These are phyloP conservation scores for Myodes glareolus DNA, from an alignment of 2,113 vertebrate species.

Conservation along the genomic window DNA sequence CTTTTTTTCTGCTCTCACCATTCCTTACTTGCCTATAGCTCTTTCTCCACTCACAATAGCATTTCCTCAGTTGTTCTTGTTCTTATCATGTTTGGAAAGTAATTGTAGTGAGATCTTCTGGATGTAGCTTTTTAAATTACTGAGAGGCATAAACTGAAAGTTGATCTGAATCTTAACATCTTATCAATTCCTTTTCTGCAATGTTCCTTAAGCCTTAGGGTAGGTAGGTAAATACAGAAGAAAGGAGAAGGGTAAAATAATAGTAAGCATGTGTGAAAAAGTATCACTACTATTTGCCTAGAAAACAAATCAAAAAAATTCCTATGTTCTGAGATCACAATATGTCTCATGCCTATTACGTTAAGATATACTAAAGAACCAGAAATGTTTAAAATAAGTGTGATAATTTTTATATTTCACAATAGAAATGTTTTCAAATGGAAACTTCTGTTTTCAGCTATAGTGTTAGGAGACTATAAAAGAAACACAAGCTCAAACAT, in stretches of 20 bases:
- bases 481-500: background rate
- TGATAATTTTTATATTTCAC: constrained; percentile 67
- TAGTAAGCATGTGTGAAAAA: background rate
- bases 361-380: background rate
- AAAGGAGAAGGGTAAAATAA: background rate
- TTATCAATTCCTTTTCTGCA: background rate
- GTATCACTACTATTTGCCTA: background rate
- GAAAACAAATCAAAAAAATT: background rate
- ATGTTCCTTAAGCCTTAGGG: background rate
- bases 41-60: background rate
- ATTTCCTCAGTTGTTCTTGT: background rate
- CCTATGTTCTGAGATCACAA: background rate
- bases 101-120: background rate
- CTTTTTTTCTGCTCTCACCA: background rate
- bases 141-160: background rate
- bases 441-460: constrained; percentile 14
- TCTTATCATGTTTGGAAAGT: background rate
- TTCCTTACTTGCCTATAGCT: background rate
- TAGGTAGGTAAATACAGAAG: background rate
- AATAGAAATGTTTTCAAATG: constrained; percentile 57
- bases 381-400: background rate
- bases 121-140: background rate
- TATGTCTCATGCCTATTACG: background rate
- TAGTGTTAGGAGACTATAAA: background rate
- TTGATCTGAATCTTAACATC: background rate